Conservation (phyloP, 2,888 invertebrate genomes). For the Pandemis heparana region DNA sequence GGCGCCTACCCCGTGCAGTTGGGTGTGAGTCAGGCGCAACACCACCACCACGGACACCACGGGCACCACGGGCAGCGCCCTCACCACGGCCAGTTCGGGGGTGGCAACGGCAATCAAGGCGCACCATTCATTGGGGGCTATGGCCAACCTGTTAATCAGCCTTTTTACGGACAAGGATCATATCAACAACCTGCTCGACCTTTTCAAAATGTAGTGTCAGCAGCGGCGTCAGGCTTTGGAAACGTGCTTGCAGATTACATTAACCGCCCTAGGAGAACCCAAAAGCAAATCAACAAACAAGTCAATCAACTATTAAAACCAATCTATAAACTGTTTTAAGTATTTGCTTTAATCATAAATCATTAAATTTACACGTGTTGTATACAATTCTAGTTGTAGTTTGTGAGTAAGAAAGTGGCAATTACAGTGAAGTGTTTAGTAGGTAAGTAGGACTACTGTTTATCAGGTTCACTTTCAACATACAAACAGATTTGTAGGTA, state of each 20-base stretch:
- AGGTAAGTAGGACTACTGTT: not conserved
- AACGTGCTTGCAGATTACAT: constrained; percentile 80
- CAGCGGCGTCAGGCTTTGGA: constrained; percentile 83
- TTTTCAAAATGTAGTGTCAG: constrained; percentile 67
- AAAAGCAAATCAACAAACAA: constrained; percentile 71
- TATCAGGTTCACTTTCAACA: not conserved
- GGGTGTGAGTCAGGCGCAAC: constrained; percentile 51
- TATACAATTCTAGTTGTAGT: not conserved
- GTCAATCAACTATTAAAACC: constrained; percentile 71
- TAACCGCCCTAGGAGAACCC: constrained; percentile 67
- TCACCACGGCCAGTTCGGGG: constrained; percentile 40
- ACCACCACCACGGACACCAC: constrained; percentile 57
- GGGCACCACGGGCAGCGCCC: constrained; percentile 48
- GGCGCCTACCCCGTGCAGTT: constrained; percentile 49
- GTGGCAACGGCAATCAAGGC: constrained; percentile 29
- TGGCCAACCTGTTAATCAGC: constrained; percentile 48
- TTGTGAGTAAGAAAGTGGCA: not conserved
- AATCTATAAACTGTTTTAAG: constrained; percentile 70
- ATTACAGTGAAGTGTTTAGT: constrained; percentile 1
- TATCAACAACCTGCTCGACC: constrained; percentile 54
- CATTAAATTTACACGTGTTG: not conserved
- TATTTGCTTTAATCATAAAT: constrained; percentile 31
- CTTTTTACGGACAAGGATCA: constrained; percentile 30
- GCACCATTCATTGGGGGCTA: constrained; percentile 44
- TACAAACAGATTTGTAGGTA: too few species aligned